Base-by-base conservation (phyloP, 1,140 invertebrate species). In the Cheumatopsyche charites region DNA sequence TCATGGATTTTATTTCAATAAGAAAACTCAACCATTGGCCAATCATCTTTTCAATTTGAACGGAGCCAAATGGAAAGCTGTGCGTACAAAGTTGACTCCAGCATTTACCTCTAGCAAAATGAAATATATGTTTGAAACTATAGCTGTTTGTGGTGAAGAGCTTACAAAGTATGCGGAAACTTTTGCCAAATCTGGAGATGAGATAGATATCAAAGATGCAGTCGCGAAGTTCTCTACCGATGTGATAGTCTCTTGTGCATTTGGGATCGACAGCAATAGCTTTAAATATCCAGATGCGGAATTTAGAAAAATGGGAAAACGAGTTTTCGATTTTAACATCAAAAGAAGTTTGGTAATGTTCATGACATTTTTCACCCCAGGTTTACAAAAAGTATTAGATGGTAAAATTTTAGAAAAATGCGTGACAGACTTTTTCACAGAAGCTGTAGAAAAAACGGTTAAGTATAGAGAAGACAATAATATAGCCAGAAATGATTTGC, bases 71-170 rank as follows among this genome's bases (percentile, higher is more conserved):
- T 90, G 88, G 88, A 84, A 84, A 66, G 77, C 82, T 19, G 76
- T 89, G 3, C 78, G 88, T 19, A 79, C 76, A 19, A 84, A 84
- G 41, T 77, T 89, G 0, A 84, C 85, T 1, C 86, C 87, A 2
- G 79, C 87, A 1, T 89, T 90, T 72, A 87, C 87, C 0, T 84
- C 87, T 0, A 84, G 83, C 0, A 88, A 88, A 78, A 81, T 90
- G 73, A 88, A 86, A 76, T 79, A 79, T 15, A 88, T 89, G 84
- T 77, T 83, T 29, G 78, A 82, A 3, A 76, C 82, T 0, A 76
- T 86, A 1, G 72, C 78, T 1, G 74, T 78, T 43, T 78, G 82
- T 6, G 80, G 76, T 0, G 77, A 84, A 19, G 77, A 79, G 63
- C 78, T 85, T 72, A 62, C 77, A 0, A 67, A 79, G 0, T 70